Conservation (phyloP, 2,888 invertebrate species). For the Frankliniella intonsa region DNA sequence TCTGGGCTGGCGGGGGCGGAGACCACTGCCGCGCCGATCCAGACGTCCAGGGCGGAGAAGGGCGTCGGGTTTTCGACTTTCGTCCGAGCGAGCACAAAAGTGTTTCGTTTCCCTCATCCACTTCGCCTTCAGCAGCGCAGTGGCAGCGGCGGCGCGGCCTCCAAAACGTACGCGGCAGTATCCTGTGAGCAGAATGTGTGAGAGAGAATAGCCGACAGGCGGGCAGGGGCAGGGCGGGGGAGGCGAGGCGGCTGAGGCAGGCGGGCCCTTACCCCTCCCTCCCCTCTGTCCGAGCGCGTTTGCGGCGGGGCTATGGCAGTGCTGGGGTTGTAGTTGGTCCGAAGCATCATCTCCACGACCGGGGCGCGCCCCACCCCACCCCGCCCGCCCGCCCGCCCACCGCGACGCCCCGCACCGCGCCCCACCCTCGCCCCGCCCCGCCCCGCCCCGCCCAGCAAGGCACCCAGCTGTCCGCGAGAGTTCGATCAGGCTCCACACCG, state of each 20-base stretch:
- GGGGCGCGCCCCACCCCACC: not conserved
- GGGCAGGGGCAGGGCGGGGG: not conserved
- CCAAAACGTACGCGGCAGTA: not conserved
- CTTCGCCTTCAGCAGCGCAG: not conserved
- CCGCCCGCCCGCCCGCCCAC: not conserved
- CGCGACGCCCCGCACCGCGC: no score
- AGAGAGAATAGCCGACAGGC: not conserved
- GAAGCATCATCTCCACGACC: not conserved
- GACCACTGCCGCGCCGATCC: not conserved
- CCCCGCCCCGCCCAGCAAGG: not conserved
- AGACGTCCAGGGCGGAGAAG: not conserved
- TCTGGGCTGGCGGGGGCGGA: no score
- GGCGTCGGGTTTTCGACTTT: no score
- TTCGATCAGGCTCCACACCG: not conserved
- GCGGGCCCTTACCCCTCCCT: not conserved
- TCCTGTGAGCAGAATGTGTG: no score
- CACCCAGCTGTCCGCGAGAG: not conserved
- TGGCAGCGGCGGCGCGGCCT: not conserved
- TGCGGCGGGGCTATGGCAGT: no score
- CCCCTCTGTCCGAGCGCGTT: no score
- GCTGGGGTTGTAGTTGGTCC: not conserved
- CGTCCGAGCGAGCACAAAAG: no score
- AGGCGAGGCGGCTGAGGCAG: not conserved
- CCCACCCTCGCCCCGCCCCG: no score
- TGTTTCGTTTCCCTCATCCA: no score